Evolutionary conservation across 2,888 invertebrate species (phyloP), one percentile per base, ranked within the genome.

Genomic region (Carcina quercana): DNA sequence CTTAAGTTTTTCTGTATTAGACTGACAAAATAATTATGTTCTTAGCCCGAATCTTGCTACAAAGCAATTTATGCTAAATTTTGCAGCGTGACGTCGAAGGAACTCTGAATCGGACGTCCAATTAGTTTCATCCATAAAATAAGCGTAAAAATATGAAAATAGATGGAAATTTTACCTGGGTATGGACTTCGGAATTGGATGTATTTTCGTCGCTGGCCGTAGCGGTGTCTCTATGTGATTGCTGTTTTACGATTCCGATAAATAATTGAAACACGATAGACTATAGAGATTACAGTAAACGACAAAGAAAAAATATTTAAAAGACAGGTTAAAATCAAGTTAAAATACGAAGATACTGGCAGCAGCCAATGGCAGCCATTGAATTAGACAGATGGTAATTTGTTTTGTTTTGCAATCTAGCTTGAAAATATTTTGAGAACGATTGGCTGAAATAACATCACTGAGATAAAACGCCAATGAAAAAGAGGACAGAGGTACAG

Each of bases 281-380:
- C 26, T 19, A 34, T 29, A 32, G 40, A 32, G 25, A 28, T 38
- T 27, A 11, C 24, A 25, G 11, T 36, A 34, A 42, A 34, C 35
- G 40, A 21, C 36, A 40, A 39, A 37, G 38, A 46, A 44, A 47
- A 32, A 41, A 11, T 38, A 47, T 54, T 56, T 59, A 44, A 47
- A 52, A 62, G 59, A 62, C 60, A 59, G 53, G 47, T 56, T 59
- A 44, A 47, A 52, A 62, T 60, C 62, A 60, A 59, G 53, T 47
- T 56, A 59, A 58, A 61, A 47, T 50, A 41, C 39, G 42, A 52
- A 55, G n/a, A n/a, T n/a, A 53, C 5, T 46, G 42, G 38, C 42
- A 58, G 60, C 60, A 70, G 66, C 64, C 68, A 73, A n/a, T n/a
- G n/a, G n/a, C n/a, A n/a, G n/a, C n/a, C n/a, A n/a, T n/a, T n/a